A percentile compares a stretch with the other conserved stretches of the same genome.
phyloP scores from a whole-genome alignment of 2,113 vertebrate genomes.

The Aix galericulata region DNA sequence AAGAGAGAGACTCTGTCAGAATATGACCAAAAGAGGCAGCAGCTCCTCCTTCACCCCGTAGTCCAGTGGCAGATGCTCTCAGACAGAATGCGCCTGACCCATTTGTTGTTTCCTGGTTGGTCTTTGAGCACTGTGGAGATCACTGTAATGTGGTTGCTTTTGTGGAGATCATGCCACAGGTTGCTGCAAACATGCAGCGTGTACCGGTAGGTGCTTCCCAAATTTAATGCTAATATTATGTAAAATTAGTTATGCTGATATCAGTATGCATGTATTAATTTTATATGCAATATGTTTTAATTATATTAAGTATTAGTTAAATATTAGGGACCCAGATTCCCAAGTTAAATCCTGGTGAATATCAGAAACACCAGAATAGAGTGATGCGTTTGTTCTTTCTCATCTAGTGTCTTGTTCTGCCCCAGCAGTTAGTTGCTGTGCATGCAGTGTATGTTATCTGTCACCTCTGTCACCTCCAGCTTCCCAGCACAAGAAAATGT shows the following conservation, averaged over 20 bases:
- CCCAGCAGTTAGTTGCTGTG: background rate
- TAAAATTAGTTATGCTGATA: background rate
- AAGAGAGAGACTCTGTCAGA: background rate
- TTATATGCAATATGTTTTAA: background rate
- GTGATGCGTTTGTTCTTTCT: background rate
- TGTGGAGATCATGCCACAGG: background rate
- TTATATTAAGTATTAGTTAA: background rate
- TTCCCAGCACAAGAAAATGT: background rate
- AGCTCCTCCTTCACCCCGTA: background rate
- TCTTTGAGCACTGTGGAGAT: background rate
- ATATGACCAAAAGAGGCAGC: background rate
- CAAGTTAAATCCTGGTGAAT: background rate
- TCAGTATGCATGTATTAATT: background rate
- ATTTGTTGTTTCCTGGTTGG: background rate
- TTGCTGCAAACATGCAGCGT: background rate
- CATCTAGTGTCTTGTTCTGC: fast-evolving
- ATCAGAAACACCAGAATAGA: background rate
- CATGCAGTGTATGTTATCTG: fast-evolving
- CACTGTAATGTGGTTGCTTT: background rate
- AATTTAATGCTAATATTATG: background rate
- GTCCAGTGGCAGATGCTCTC: background rate
- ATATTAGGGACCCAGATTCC: background rate
- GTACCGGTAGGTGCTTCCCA: background rate
- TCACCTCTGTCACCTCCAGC: background rate
- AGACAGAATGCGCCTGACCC: background rate